Evolutionary conservation across 2,113 vertebrate species (phyloP), one percentile per base, ranked within the genome.

Genomic region (Lophius piscatorius): DNA sequence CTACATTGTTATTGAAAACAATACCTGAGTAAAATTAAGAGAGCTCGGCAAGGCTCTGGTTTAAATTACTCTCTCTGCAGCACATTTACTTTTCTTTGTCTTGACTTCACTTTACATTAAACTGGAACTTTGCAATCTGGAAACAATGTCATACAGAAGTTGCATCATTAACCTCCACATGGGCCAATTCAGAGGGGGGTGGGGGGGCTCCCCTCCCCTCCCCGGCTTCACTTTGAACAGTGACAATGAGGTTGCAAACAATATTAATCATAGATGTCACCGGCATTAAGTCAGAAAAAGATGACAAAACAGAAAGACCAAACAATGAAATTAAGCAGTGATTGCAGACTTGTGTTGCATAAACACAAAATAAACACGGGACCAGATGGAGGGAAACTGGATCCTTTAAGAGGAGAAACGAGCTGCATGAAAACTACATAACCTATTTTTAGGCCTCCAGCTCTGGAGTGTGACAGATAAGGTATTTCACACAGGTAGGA

Each of bases 1-100:
- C 77, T 87, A 93, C 89, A 87, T 55, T 91, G 92, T 91, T 92
- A 90, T 78, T 91, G 90, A 92, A 93, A 93, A 93, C 89, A 94
- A 89, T 88, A 91, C 88, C 90, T 85, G 82, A 89, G 90, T 68
- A 80, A 91, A 93, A 79, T 82, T 88, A 70, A 51, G 47, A 79
- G 59, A 82, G 76, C 82, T 81, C 52, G 63, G 87, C 90, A 91
- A 92, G 87, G 16, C 62, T 79, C 56, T 88, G 92, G 87, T 91
- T 94, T 91, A 91, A 87, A 93, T 95, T 91, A 93, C 86, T 89
- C 61, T 81, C 80, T 79, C 78, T 85, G 85, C 80, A 78, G 84
- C 64, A 75, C 78, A 78, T 91, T 93, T 91, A 87, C 85, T 92
- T 92, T 91, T 81, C 90, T 93, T 91, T 90, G 87, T 87, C 82